phyloP scores from a whole-genome alignment of 2,113 vertebrate species.

The Cyanistes caeruleus region DNA sequence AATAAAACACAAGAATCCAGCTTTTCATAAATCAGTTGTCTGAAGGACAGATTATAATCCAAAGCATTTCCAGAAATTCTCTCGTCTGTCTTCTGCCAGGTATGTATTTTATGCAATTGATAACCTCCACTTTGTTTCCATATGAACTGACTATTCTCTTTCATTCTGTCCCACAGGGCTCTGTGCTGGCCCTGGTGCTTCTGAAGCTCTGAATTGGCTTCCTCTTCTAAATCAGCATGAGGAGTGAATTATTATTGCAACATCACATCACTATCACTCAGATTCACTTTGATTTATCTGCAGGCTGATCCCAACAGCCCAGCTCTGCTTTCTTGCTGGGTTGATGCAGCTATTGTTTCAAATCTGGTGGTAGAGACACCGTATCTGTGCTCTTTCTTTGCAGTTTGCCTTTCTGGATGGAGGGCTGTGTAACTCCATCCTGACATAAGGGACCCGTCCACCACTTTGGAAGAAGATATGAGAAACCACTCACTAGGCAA shows the following conservation, averaged over 20 bases:
- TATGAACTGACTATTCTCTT: background rate
- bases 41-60: slow-evolving; percentile 49
- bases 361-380: background rate
- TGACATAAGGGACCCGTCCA: background rate
- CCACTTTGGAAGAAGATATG: slow-evolving; percentile 7
- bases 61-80: slow-evolving; percentile 27
- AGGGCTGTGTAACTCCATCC: background rate
- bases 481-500: background rate
- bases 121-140: slow-evolving; percentile 14
- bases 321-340: slow-evolving; percentile 16
- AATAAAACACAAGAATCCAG: background rate
- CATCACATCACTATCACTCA: slow-evolving; percentile 42
- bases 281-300: slow-evolving; percentile 60
- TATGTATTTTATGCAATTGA: background rate
- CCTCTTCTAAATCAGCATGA: slow-evolving; percentile 49
- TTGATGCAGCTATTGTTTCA: slow-evolving; percentile 48
- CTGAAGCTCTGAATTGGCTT: slow-evolving; percentile 49
- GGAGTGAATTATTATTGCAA: slow-evolving; percentile 59
- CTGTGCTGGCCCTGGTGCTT: background rate
- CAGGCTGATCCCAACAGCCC: slow-evolving; percentile 15
- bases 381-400: background rate
- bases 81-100: background rate
- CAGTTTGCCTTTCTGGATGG: background rate
- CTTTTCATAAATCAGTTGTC: background rate
- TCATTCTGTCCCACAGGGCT: slow-evolving; percentile 7